Evolutionary conservation across 1,140 invertebrate species (phyloP).

Genomic region (Vollenhovia emeryi): DNA sequence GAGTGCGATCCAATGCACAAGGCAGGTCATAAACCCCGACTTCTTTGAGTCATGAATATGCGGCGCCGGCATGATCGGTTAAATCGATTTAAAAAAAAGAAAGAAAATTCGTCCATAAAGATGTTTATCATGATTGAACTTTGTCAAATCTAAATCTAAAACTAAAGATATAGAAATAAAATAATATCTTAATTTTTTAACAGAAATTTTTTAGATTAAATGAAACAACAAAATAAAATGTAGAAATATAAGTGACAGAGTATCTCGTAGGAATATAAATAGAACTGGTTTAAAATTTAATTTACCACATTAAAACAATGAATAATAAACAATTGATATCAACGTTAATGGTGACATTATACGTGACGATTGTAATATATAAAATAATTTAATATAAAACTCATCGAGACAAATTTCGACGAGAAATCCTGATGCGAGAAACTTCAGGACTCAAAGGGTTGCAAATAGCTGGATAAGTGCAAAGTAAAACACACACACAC

Average conservation of each 20-base stretch:
- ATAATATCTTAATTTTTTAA: neutral
- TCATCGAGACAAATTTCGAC: neutral
- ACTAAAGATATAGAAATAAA: neutral
- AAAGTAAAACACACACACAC: slow-evolving; percentile 68
- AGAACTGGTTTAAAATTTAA: neutral
- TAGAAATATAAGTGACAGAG: neutral
- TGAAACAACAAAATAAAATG: neutral
- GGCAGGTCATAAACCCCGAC: slow-evolving; percentile 8
- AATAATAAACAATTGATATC: neutral
- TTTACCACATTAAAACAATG: neutral
- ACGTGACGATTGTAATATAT: neutral
- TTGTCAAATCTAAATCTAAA: neutral
- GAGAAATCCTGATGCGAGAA: neutral
- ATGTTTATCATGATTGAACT: too few relatives aligned
- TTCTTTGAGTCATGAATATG: slow-evolving; percentile 36
- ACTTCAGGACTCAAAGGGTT: slow-evolving; percentile 62
- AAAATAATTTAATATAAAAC: neutral
- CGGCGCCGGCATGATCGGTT: neutral
- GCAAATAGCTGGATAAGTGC: slow-evolving; percentile 51
- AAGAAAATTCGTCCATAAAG: neutral
- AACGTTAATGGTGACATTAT: slow-evolving; percentile 2
- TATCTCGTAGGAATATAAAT: neutral
- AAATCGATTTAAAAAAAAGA: neutral
- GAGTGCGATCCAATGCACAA: slow-evolving; percentile 45
- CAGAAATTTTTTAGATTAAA: neutral